Evolutionary conservation across 1,140 invertebrate genomes (phyloP).

Genomic region (Cotesia vestalis): DNA sequence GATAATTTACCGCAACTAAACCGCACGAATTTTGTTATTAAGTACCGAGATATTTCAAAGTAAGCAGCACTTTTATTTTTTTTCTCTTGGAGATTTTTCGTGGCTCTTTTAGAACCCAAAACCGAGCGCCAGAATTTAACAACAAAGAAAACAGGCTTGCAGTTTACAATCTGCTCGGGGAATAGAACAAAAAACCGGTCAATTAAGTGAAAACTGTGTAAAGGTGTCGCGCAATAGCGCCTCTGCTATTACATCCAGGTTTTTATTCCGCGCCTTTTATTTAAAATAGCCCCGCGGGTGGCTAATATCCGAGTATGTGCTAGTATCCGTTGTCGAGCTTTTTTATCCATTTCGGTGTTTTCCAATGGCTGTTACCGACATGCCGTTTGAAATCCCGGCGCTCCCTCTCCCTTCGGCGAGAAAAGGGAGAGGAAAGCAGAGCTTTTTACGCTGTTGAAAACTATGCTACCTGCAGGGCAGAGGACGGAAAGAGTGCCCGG

Average conservation of each 20-base stretch:
- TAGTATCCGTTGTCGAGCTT: background rate
- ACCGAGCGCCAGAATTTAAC: too few species aligned
- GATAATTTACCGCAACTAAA: background rate
- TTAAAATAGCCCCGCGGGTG: constrained; percentile 6
- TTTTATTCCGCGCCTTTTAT: constrained; percentile 1
- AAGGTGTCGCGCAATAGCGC: background rate
- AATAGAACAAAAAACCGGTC: background rate
- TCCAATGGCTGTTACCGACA: constrained; percentile 9
- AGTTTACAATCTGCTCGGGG: too few species aligned
- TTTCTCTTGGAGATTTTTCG: too few species aligned
- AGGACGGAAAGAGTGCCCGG: background rate
- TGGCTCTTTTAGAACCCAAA: too few species aligned
- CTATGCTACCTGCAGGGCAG: background rate
- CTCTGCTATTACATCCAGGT: constrained; percentile 7
- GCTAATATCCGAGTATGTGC: background rate
- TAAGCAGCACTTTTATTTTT: too few species aligned
- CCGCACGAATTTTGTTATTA: background rate
- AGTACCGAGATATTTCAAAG: background rate
- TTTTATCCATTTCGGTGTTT: constrained; percentile 12
- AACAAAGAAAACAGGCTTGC: too few species aligned
- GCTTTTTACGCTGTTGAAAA: too few species aligned
- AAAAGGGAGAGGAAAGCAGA: background rate
- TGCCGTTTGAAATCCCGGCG: constrained; percentile 21
- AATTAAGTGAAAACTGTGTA: background rate
- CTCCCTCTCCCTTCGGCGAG: constrained; percentile 17